Evolutionary conservation across 2,888 invertebrate species (phyloP).

Genomic region (Agelastica alni): DNA sequence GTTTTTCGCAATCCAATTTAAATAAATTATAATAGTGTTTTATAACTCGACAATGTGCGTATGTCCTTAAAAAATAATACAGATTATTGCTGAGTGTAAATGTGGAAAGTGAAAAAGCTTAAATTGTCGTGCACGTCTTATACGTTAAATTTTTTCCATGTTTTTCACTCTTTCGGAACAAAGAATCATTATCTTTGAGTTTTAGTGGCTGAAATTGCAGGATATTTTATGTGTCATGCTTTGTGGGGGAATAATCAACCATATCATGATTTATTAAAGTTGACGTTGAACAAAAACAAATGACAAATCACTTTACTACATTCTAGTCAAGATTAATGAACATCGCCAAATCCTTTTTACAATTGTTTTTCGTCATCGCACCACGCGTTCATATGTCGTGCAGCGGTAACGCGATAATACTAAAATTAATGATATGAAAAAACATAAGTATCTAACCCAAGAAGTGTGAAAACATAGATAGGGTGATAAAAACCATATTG

Average conservation of each 20-base stretch:
- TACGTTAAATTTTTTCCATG: not conserved
- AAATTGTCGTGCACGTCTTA: no score
- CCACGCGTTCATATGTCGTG: slow-evolving; percentile 26
- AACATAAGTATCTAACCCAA: not conserved
- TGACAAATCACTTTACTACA: slow-evolving; percentile 43
- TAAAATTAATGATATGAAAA: slow-evolving; percentile 22
- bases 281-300: slow-evolving; percentile 38
- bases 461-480: no score
- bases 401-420: slow-evolving; percentile 18
- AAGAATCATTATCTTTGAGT: slow-evolving; percentile 1
- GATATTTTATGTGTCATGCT: slow-evolving; percentile 18
- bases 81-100: no score
- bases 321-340: slow-evolving; percentile 39
- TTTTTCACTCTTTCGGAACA: no score
- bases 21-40: no score
- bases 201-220: slow-evolving; percentile 1
- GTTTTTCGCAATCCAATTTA: no score
- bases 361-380: slow-evolving; percentile 32
- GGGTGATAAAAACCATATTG: no score
- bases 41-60: no score
- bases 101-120: no score
- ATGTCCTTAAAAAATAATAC: no score
- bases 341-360: slow-evolving; percentile 34
- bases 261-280: slow-evolving; percentile 43
- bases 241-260: slow-evolving; percentile 38